A percentile compares a stretch with the other conserved stretches of the same genome.
Conservation (phyloP, 2,113 vertebrate species). For the Tetrax tetrax region DNA sequence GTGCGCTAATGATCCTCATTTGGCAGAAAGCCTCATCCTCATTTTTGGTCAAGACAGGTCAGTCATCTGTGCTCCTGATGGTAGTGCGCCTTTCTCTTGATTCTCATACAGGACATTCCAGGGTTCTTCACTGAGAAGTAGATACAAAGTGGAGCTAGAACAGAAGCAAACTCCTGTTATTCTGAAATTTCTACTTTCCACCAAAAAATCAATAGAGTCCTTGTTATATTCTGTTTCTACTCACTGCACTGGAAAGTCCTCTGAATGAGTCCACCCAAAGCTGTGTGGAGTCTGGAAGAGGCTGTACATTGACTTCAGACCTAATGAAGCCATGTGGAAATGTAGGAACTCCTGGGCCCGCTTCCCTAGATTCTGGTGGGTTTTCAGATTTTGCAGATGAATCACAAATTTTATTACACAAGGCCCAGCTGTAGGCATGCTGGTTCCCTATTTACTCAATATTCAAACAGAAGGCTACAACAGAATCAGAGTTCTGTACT, state of each 20-base stretch:
- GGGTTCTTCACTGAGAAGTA: neutral
- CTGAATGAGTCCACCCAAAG: neutral
- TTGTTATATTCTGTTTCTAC: neutral
- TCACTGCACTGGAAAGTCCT: neutral
- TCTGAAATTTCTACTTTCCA: neutral
- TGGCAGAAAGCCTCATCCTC: neutral
- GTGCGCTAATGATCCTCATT: neutral
- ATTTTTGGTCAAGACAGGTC: neutral
- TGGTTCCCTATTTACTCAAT: neutral
- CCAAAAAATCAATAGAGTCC: neutral
- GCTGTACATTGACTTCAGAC: neutral
- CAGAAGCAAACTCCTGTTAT: neutral
- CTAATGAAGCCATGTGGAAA: neutral
- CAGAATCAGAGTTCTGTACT: neutral
- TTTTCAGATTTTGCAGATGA: neutral
- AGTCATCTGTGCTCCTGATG: neutral
- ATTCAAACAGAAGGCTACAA: neutral
- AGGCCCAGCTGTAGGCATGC: neutral
- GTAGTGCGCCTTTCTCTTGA: neutral
- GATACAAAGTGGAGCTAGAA: neutral
- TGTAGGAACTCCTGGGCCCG: neutral
- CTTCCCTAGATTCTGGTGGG: neutral
- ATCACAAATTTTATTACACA: neutral
- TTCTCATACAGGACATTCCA: neutral
- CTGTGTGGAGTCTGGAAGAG: neutral